A percentile compares a stretch with the other conserved stretches of the same genome.
phyloP scores from a whole-genome alignment of 2,888 invertebrate genomes.

The Barypeithes pellucidus region DNA sequence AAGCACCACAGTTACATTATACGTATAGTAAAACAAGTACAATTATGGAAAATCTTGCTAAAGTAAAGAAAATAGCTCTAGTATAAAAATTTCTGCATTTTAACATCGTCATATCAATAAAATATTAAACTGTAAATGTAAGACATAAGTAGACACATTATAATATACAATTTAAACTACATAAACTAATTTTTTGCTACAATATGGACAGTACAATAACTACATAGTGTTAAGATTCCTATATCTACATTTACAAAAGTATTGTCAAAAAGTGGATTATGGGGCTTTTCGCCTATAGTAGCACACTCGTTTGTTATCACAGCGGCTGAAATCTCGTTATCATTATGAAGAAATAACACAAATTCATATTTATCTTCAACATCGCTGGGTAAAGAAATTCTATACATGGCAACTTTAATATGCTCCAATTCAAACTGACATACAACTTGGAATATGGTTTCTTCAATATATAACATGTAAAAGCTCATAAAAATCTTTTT shows the following conservation, averaged over 20 bases:
- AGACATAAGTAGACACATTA: no score
- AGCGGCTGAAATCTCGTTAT: not conserved
- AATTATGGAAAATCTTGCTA: no score
- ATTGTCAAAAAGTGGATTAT: not conserved
- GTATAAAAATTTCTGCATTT: no score
- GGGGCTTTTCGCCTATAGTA: not conserved
- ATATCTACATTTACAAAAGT: not conserved
- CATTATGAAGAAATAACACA: no score
- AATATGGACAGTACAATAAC: not conserved
- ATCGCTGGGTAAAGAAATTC: not conserved
- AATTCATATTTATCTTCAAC: not conserved
- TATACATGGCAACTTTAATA: not conserved
- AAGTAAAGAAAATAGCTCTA: no score
- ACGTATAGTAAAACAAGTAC: no score
- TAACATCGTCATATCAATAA: no score
- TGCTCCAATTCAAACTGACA: not conserved
- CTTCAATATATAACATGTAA: constrained; percentile 2
- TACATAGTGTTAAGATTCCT: not conserved
- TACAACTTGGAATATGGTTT: not conserved
- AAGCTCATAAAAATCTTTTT: not conserved
- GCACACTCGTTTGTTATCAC: not conserved
- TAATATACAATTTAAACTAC: no score
- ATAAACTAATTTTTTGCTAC: not conserved
- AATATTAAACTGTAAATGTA: no score
- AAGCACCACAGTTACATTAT: no score